Conservation (phyloP, 2,113 vertebrate genomes). For the Noturus placidus region DNA sequence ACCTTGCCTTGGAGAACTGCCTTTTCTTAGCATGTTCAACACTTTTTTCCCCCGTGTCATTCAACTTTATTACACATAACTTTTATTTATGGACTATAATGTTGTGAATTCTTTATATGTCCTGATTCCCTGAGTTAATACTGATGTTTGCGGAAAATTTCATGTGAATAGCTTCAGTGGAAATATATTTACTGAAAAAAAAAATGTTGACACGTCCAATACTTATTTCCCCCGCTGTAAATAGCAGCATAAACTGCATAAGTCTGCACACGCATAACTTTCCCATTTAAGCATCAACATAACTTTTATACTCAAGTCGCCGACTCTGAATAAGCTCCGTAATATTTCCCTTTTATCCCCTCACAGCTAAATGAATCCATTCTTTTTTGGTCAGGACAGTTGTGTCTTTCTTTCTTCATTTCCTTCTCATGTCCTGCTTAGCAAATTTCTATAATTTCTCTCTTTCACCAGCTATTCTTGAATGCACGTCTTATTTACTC, state of each 20-base stretch:
- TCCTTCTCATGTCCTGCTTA: conserved; percentile 34
- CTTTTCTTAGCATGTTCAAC: too few relatives aligned
- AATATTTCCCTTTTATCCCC: conserved; percentile 29
- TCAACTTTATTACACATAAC: too few relatives aligned
- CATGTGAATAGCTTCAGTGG: too few relatives aligned
- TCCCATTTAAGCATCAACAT: not conserved
- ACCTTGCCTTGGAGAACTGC: too few relatives aligned
- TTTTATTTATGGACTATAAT: too few relatives aligned
- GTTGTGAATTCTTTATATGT: too few relatives aligned
- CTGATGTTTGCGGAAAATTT: too few relatives aligned
- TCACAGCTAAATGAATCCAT: conserved; percentile 39
- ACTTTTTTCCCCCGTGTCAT: too few relatives aligned
- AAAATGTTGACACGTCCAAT: too few relatives aligned
- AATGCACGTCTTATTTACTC: conserved; percentile 34
- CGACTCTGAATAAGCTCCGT: not conserved
- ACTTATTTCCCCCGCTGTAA: not conserved
- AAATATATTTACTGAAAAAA: too few relatives aligned
- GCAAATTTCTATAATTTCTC: conserved; percentile 32
- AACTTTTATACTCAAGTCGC: not conserved
- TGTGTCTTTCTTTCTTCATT: conserved; percentile 43
- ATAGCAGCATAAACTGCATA: not conserved
- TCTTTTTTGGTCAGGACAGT: conserved; percentile 43
- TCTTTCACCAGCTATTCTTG: conserved; percentile 29
- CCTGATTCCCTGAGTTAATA: too few relatives aligned
- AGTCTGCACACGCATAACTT: not conserved